Conservation (phyloP, 2,797 vertebrate species). For the Cygnus olor region DNA sequence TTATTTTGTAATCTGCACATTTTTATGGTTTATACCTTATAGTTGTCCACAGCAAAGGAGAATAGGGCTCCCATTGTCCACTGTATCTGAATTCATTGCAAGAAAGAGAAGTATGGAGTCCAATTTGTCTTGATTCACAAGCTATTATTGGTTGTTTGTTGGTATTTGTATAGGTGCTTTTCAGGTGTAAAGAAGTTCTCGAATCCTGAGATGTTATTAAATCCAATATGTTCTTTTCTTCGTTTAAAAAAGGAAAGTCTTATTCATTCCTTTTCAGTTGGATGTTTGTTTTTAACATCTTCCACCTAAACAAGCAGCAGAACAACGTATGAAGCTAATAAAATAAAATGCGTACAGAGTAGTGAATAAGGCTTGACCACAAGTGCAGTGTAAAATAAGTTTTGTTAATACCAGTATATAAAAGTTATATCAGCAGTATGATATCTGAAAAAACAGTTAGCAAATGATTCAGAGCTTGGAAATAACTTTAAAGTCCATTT, state of each 20-base stretch:
- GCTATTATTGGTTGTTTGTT: neutral
- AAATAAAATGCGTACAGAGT: neutral
- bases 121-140: neutral
- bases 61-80: neutral
- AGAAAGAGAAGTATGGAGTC: neutral
- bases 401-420: neutral
- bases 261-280: neutral
- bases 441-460: neutral
- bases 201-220: neutral
- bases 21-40: neutral
- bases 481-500: neutral
- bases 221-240: rapidly evolving
- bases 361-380: neutral
- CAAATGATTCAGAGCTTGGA: neutral
- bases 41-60: neutral
- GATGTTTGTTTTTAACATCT: neutral
- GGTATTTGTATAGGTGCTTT: neutral
- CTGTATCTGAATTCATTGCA: neutral
- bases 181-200: neutral
- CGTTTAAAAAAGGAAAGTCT: neutral
- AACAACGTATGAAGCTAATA: neutral
- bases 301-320: neutral
- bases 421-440: neutral
- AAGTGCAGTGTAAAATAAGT: neutral
- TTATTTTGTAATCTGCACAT: neutral